These are phyloP conservation scores for Tetramorium bicarinatum DNA, from an alignment of 2,888 invertebrate genomes.

Conservation along the genomic window DNA sequence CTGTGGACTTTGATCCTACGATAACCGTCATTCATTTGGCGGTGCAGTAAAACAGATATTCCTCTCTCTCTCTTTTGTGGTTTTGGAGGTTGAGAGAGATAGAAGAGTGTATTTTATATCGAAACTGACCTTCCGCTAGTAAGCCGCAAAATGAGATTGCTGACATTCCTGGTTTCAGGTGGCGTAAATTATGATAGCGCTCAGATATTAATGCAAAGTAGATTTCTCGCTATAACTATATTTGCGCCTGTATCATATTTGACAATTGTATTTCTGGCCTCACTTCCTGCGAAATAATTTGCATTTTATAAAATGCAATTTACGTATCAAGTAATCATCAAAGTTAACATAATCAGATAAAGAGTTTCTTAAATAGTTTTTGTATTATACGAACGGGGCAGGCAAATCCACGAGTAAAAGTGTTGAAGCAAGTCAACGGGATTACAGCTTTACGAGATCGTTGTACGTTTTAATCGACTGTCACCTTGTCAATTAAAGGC, in stretches of 20 bases:
- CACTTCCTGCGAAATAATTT: not conserved
- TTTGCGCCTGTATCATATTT: not conserved
- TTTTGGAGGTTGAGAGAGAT: not conserved
- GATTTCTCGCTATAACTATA: not conserved
- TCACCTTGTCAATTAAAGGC: constrained; percentile 9
- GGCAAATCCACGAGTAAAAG: not conserved
- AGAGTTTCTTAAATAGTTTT: not conserved
- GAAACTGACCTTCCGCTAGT: not conserved
- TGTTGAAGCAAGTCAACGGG: not conserved
- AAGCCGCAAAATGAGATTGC: not conserved
- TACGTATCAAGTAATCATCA: not conserved
- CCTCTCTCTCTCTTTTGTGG: constrained; percentile 19
- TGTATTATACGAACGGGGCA: not conserved
- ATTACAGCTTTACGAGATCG: not conserved
- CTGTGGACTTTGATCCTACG: not conserved
- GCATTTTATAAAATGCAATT: not conserved
- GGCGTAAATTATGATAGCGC: not conserved
- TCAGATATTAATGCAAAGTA: not conserved
- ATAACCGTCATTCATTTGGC: not conserved
- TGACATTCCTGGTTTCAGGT: not conserved
- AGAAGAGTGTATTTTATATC: not conserved
- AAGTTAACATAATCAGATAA: not conserved
- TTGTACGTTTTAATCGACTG: constrained; percentile 9
- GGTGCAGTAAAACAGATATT: not conserved
- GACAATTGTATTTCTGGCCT: too few species aligned